A percentile compares a stretch with the other conserved stretches of the same genome.
These are phyloP conservation scores for Tichodroma muraria DNA, from an alignment of 2,113 vertebrate species.

Conservation along the genomic window DNA sequence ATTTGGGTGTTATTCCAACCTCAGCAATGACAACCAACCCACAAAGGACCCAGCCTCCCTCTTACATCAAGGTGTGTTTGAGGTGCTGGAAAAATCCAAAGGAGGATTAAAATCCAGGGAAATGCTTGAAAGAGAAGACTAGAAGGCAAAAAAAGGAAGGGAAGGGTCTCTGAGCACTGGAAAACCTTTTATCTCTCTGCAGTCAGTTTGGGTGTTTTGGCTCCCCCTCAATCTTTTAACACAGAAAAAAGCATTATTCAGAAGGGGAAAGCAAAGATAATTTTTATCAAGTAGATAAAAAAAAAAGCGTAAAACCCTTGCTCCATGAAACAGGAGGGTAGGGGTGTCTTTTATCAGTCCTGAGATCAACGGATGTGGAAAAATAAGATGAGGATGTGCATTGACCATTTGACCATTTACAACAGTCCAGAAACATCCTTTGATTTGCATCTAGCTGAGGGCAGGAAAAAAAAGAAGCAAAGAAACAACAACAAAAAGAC, in stretches of 20 bases:
- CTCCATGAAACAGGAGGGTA: neutral
- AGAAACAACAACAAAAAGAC: neutral
- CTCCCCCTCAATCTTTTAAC: neutral
- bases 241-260: neutral
- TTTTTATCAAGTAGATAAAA: neutral
- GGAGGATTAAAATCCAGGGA: neutral
- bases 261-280: neutral
- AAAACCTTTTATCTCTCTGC: neutral
- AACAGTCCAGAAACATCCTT: neutral
- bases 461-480: neutral
- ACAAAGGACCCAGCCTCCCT: neutral
- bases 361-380: neutral
- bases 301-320: neutral
- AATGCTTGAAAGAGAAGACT: neutral
- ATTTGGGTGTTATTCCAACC: neutral
- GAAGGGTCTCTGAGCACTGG: neutral
- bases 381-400: neutral
- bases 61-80: neutral
- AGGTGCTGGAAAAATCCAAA: neutral
- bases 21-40: neutral
- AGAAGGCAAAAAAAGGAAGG: neutral
- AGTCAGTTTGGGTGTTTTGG: accelerated
- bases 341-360: neutral
- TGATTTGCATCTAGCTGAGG: neutral
- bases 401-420: neutral